Evolutionary conservation across 2,113 vertebrate genomes (phyloP).

Genomic region (Crotalus horridus): DNA sequence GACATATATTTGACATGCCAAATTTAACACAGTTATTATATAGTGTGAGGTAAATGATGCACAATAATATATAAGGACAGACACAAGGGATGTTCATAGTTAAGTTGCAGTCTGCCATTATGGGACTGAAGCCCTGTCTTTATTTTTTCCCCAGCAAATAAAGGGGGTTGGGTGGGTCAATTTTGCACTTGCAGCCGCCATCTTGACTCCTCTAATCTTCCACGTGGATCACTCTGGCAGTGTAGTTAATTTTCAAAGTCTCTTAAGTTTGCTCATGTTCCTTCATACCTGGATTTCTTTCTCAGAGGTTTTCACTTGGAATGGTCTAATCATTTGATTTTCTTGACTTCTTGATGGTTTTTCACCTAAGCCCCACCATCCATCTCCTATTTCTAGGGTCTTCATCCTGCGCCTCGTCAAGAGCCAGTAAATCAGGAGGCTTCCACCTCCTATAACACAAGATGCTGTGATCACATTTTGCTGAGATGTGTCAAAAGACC

Average conservation of each 20-base stretch:
- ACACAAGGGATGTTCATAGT: not conserved
- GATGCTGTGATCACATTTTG: conserved; percentile 63
- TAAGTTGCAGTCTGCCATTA: not conserved
- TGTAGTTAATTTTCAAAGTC: not conserved
- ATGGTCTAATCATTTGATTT: conserved; percentile 69
- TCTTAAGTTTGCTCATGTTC: not conserved
- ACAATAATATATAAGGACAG: not conserved
- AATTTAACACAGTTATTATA: not conserved
- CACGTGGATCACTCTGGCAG: not conserved
- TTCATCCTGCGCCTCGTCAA: conserved; percentile 58
- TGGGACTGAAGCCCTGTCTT: not conserved
- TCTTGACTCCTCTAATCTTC: not conserved
- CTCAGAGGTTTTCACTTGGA: conserved; percentile 73
- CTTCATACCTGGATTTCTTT: conserved; percentile 72
- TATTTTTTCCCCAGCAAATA: not conserved
- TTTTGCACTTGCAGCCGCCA: not conserved
- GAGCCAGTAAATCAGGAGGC: conserved; percentile 70
- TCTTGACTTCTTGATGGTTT: conserved; percentile 56
- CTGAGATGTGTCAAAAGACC: conserved; percentile 54
- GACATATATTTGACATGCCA: not conserved
- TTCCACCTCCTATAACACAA: conserved; percentile 67
- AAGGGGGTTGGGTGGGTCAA: not conserved
- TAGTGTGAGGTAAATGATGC: not conserved
- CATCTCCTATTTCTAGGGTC: conserved; percentile 75
- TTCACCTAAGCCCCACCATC: conserved; percentile 81